phyloP scores from a whole-genome alignment of 1,140 invertebrate species.

The Galendromus occidentalis region DNA sequence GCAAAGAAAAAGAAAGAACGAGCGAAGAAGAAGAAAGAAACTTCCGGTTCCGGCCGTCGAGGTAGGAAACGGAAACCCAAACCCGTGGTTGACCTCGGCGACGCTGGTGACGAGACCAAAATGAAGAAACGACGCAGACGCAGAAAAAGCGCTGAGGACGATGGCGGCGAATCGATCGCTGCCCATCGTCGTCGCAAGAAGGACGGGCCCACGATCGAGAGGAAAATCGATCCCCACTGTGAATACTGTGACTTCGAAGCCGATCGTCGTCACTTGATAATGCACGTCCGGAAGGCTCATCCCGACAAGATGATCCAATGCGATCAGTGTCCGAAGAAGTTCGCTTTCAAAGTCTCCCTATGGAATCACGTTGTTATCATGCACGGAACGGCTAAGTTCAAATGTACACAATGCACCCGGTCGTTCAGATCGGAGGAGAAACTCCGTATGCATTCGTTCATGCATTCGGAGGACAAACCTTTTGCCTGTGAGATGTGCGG shows the following conservation, averaged over 20 bases:
- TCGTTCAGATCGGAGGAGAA: slow-evolving; percentile 7
- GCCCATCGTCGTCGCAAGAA: neutral
- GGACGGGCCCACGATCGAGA: neutral
- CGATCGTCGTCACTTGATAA: neutral
- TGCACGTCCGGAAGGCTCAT: slow-evolving; percentile 7
- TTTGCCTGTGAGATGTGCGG: slow-evolving; percentile 28
- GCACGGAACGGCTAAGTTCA: slow-evolving; percentile 5
- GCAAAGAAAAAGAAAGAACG: neutral
- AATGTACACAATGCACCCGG: neutral
- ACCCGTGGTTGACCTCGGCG: neutral
- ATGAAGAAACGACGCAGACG: neutral
- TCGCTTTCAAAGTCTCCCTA: slow-evolving; percentile 2
- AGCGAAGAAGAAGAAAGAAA: neutral
- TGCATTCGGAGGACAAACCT: slow-evolving; percentile 29
- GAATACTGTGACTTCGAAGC: slow-evolving; percentile 7
- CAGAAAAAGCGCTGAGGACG: neutral
- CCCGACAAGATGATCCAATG: slow-evolving; percentile 10
- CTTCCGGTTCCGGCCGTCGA: too few relatives aligned
- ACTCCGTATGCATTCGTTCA: slow-evolving; percentile 23
- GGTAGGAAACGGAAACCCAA: too few relatives aligned
- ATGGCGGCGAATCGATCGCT: neutral
- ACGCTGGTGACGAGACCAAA: neutral
- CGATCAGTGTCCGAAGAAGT: slow-evolving; percentile 6
- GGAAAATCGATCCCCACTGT: slow-evolving; percentile 5
- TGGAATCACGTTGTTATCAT: slow-evolving; percentile 9